Conservation (phyloP, 2,888 invertebrate genomes). For the Cephus spinipes region DNA sequence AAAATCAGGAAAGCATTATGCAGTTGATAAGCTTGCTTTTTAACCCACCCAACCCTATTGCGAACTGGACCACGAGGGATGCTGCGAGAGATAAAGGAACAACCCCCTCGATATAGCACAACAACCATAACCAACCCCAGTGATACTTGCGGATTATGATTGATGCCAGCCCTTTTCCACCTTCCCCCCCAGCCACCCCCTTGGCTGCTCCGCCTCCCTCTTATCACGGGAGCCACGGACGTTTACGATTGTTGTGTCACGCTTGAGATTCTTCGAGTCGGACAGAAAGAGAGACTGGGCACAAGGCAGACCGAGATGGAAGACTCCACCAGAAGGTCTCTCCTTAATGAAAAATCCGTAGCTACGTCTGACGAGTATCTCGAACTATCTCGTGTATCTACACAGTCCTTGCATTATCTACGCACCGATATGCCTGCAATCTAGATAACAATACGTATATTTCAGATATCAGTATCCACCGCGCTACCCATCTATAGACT, state of each 20-base stretch:
- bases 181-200: not conserved
- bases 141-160: not conserved
- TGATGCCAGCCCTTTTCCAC: not conserved
- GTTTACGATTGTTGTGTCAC: not conserved
- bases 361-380: not conserved
- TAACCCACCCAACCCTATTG: constrained; percentile 47
- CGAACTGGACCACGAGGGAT: constrained; percentile 6
- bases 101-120: not conserved
- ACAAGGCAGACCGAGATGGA: not conserved
- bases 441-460: not conserved
- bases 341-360: not conserved
- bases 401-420: not conserved
- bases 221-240: not conserved
- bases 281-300: not conserved
- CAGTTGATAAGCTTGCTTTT: constrained; percentile 45
- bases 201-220: not conserved
- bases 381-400: not conserved
- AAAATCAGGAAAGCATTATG: constrained; percentile 31
- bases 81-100: constrained; percentile 31
- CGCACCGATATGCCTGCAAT: not conserved
- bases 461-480: not conserved
- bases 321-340: not conserved
- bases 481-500: not conserved
- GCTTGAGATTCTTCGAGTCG: not conserved
- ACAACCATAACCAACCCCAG: not conserved